These are phyloP conservation scores for Pogonomyrmex californicus DNA, from an alignment of 1,140 invertebrate genomes.

Conservation along the genomic window DNA sequence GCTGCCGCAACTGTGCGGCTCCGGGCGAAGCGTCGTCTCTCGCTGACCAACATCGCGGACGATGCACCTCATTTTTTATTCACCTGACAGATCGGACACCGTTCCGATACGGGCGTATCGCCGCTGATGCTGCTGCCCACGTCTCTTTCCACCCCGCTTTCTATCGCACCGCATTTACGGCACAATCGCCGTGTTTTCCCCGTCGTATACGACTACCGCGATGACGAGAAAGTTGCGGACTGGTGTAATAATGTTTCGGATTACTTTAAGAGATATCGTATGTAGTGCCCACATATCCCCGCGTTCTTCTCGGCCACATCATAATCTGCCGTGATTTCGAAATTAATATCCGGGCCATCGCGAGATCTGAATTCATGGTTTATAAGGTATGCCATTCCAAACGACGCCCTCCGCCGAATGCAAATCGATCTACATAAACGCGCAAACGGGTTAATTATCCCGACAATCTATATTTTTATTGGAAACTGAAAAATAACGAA, in stretches of 20 bases:
- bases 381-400: constrained; percentile 35
- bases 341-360: constrained; percentile 56
- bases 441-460: background rate
- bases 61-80: constrained; percentile 59
- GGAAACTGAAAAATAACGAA: background rate
- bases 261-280: constrained; percentile 4
- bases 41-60: constrained; percentile 40
- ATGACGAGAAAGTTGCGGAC: background rate
- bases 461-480: background rate
- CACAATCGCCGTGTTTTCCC: background rate
- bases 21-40: background rate
- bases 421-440: background rate
- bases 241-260: background rate
- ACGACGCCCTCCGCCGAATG: background rate
- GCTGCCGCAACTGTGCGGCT: background rate
- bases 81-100: constrained; percentile 47
- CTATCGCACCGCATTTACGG: constrained; percentile 3
- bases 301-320: constrained; percentile 19
- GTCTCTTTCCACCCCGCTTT: background rate
- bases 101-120: constrained; percentile 13
- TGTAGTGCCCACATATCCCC: background rate
- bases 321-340: constrained; percentile 14
- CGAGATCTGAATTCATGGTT: constrained; percentile 55
- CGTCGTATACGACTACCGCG: background rate
- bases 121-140: background rate